Base-by-base conservation (phyloP, 2,797 vertebrate species). In the Gastrophryne carolinensis region DNA sequence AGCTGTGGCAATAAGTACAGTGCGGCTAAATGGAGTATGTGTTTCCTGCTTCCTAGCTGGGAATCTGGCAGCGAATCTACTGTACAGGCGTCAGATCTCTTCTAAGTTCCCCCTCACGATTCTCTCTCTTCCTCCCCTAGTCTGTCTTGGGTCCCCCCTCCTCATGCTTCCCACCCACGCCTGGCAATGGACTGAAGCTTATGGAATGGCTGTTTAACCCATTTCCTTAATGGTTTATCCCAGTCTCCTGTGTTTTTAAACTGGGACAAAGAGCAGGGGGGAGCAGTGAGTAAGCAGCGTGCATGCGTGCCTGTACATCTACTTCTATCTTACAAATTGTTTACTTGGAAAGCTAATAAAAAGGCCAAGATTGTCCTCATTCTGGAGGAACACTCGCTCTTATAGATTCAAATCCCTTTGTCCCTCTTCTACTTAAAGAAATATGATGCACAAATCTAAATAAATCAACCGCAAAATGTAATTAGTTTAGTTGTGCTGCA, bases 141-240 rank as follows among this genome's bases (percentile, higher is more conserved):
- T 77, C 66, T 77, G 37, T 47, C 37, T 69, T 64, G 10, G 58
- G 41, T 32, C 21, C 50, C 32, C 64, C 44, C 65, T 29, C 54
- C 54, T 69, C 57, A 24, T 50, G 57, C 60, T 73, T 65, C 60
- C 74, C 74, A 77, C 74, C 74, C 66, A 77, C 74, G 66, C 74
- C 74, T 77, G 74, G 74, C 74, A 77, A 54, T 77, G 30, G 57
- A 77, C 56, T 53, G 52, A 62, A 58, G 71, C 74, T 64, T 60
- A 77, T 57, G 67, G 74, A 71, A 63, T 63, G 67, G 67, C 74
- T 77, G 67, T 77, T 77, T 77, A 77, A 77, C 74, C 74, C 58
- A 77, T 77, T 77, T 77, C 74, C 67, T 77, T 71, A 52, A 71
- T 71, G 66, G 37, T 76, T 76, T 76, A 76, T 76, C 74, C 58